These are phyloP conservation scores for Drosophila punjabiensis DNA, from an alignment of 1,140 invertebrate species.

Conservation along the genomic window DNA sequence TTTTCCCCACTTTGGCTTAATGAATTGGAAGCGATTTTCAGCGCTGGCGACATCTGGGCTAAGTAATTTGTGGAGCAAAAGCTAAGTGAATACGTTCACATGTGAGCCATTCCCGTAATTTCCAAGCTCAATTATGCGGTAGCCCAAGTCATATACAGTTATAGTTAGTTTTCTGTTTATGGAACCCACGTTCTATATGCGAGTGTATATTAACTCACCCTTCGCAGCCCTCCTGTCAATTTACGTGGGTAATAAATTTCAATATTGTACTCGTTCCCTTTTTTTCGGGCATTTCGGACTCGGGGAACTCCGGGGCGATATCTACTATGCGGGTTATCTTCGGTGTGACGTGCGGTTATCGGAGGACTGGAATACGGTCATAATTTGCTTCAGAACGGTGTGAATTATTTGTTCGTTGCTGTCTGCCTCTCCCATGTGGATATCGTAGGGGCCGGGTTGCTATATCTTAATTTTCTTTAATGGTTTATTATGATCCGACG, in stretches of 20 bases:
- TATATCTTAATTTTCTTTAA: constrained; percentile 81
- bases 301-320: constrained; percentile 44
- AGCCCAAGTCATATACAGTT: constrained; percentile 37
- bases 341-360: constrained; percentile 61
- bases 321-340: constrained; percentile 81
- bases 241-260: constrained; percentile 69
- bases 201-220: constrained; percentile 8
- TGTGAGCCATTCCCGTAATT: constrained; percentile 37
- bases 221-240: constrained; percentile 53
- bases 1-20: constrained; percentile 50
- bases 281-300: constrained; percentile 29
- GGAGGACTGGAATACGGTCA: constrained; percentile 33
- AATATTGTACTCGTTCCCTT: constrained; percentile 48
- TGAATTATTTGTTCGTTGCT: constrained; percentile 47
- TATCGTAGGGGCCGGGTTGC: constrained; percentile 56
- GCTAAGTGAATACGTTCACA: constrained; percentile 15
- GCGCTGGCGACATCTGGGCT: constrained; percentile 41
- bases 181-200: constrained; percentile 29
- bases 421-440: constrained; percentile 28
- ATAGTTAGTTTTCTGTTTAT: constrained; percentile 51
- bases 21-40: constrained; percentile 61
- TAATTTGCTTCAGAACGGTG: constrained; percentile 65
- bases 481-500: constrained; percentile 75
- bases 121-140: constrained; percentile 61
- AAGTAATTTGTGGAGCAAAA: constrained; percentile 35